phyloP scores from a whole-genome alignment of 2,113 vertebrate species.

The Electrona antarctica region DNA sequence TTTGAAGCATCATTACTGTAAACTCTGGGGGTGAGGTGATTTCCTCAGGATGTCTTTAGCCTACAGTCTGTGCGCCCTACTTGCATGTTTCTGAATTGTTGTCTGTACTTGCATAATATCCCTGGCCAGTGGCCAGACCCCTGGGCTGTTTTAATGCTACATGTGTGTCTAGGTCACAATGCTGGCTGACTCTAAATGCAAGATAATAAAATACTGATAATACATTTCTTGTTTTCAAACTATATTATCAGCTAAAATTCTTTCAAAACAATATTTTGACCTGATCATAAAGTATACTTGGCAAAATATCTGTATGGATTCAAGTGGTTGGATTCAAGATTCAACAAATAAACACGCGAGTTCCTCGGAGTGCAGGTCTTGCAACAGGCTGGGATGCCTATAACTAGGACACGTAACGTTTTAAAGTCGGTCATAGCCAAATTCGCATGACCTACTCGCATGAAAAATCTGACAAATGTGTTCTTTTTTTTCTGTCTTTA shows the following conservation, averaged over 20 bases:
- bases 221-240: neutral
- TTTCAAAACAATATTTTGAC: neutral
- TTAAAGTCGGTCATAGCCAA: too few relatives aligned
- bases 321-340: too few relatives aligned
- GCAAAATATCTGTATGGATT: neutral
- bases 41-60: conserved; percentile 65
- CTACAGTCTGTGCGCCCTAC: conserved; percentile 9
- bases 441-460: too few relatives aligned
- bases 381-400: too few relatives aligned
- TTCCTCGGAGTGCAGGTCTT: too few relatives aligned
- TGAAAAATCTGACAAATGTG: too few relatives aligned
- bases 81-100: conserved; percentile 31
- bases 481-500: too few relatives aligned
- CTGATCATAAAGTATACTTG: neutral
- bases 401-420: too few relatives aligned
- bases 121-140: conserved; percentile 16
- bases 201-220: neutral
- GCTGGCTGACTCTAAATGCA: neutral
- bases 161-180: conserved; percentile 5
- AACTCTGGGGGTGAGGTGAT: conserved; percentile 45
- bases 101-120: conserved; percentile 15
- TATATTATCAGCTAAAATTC: neutral
- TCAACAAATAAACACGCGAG: too few relatives aligned
- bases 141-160: neutral
- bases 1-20: conserved; percentile 49